Base-by-base conservation (phyloP, 2,888 invertebrate genomes). In the Eulithis prunata region DNA sequence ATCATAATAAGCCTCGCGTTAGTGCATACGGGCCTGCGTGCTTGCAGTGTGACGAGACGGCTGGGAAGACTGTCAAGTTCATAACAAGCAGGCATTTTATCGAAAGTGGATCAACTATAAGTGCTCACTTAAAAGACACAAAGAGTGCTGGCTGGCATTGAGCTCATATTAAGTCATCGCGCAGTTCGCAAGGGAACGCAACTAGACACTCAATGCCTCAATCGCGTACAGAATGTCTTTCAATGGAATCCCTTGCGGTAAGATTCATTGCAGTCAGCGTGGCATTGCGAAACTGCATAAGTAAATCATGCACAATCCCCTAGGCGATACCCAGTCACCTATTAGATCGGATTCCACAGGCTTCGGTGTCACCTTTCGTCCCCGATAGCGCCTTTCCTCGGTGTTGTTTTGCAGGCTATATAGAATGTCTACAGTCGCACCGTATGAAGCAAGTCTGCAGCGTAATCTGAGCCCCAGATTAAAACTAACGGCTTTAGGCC, bases 361-460 rank as follows among this genome's bases (percentile, higher is more conserved):
- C 87, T 81, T 78, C 78, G 88, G 92, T 91, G 89, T 93, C 90
- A 83, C 85, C 84, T 92, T 91, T 85, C 92, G 86, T 84, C 85
- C 85, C 80, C 87, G 85, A 88, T 90, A 87, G 80, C 80, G 85
- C 86, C 83, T 90, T 91, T 90, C 87, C 87, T 86, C 78, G 85
- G 88, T 88, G 83, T 89, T 83, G 81, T 83, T 88, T 88, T 87
- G 88, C 89, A 89, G 83, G 87, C 87, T 90, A 92, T 90, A 92
- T 91, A 88, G 86, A 88, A 88, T 91, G 86, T 84, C 89, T 87
- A 79, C 84, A 86, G 87, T 89, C 87, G 73, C 76, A 80, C 77
- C 83, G 86, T 83, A 88, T 91, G 89, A 89, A 87, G 87, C 88
- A 90, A 90, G 88, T 85, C 86, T 83, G 80, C 81, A 83, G 78